Percentiles rank a stretch among this genome's conserved stretches.
These are phyloP conservation scores for Eurystomus gularis DNA, from an alignment of 2,113 vertebrate species.

Conservation along the genomic window DNA sequence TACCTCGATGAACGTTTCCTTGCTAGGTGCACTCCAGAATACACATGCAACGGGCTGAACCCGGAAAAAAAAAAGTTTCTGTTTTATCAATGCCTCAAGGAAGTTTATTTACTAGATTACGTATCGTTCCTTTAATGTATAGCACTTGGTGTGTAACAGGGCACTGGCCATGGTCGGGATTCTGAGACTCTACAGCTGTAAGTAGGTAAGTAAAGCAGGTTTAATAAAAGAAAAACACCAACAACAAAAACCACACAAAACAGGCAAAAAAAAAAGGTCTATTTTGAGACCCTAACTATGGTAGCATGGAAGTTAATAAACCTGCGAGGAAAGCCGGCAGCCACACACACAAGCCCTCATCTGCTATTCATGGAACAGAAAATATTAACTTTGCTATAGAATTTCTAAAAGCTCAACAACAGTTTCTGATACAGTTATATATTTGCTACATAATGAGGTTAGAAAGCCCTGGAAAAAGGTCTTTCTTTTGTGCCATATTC, in stretches of 20 bases:
- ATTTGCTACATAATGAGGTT: background rate
- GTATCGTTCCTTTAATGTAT: accelerated
- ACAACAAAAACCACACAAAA: background rate
- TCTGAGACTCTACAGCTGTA: background rate
- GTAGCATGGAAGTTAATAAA: background rate
- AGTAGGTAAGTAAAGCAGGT: background rate
- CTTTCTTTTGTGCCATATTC: background rate
- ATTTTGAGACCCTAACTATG: background rate
- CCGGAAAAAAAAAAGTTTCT: background rate
- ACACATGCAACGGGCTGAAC: background rate
- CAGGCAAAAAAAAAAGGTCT: background rate
- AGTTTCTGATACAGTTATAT: background rate
- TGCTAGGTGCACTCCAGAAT: background rate
- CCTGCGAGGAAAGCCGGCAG: background rate
- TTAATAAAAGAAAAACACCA: background rate
- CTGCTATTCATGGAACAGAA: background rate
- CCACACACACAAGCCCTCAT: background rate
- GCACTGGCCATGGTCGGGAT: background rate
- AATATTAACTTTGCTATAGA: background rate
- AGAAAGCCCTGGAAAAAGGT: background rate
- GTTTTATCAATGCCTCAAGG: background rate
- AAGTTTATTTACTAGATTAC: background rate
- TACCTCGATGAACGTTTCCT: background rate
- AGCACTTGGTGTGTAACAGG: background rate
- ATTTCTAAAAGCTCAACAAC: background rate